A percentile compares a stretch with the other conserved stretches of the same genome.
Conservation (phyloP, 2,797 vertebrate genomes). For the Petrocephalus sullivani region DNA sequence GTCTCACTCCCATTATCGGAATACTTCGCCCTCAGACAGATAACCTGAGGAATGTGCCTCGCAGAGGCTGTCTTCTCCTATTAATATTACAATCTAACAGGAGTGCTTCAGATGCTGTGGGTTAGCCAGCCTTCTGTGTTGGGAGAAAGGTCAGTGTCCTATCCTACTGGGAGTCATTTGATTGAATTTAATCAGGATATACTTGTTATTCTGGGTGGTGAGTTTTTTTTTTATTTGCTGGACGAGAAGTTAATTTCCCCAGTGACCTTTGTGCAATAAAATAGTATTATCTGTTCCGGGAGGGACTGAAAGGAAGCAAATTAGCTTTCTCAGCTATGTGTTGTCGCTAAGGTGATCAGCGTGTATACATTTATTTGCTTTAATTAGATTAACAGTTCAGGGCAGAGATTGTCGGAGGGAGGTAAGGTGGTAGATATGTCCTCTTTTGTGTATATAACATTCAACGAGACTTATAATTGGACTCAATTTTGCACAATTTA, state of each 20-base stretch:
- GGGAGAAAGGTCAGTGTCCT: conserved; percentile 71
- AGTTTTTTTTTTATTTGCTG: conserved; percentile 80
- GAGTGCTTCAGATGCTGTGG: conserved; percentile 33
- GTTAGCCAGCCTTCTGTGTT: conserved; percentile 49
- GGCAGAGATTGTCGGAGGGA: conserved; percentile 59
- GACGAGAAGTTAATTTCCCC: conserved; percentile 89
- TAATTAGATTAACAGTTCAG: conserved; percentile 75
- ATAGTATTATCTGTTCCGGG: conserved; percentile 83
- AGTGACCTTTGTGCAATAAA: conserved; percentile 86
- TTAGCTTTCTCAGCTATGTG: conserved; percentile 76
- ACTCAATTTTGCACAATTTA: conserved; percentile 50
- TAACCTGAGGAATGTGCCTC: conserved; percentile 45
- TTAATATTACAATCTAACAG: conserved; percentile 63
- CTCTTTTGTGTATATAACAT: conserved; percentile 61
- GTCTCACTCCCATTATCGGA: conserved; percentile 47
- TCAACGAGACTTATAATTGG: conserved; percentile 47
- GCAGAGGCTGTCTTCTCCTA: conserved; percentile 49
- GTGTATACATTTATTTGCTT: conserved; percentile 85
- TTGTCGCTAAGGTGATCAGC: conserved; percentile 72
- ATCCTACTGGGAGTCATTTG: conserved; percentile 67
- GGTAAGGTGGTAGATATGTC: conserved; percentile 34
- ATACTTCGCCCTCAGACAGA: conserved; percentile 51
- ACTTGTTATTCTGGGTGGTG: conserved; percentile 71
- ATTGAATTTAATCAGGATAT: conserved; percentile 80
- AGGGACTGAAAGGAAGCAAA: conserved; percentile 76